A percentile compares a stretch with the other conserved stretches of the same genome.
These are phyloP conservation scores for Petrocephalus zakoni DNA, from an alignment of 2,113 vertebrate genomes.

Conservation along the genomic window DNA sequence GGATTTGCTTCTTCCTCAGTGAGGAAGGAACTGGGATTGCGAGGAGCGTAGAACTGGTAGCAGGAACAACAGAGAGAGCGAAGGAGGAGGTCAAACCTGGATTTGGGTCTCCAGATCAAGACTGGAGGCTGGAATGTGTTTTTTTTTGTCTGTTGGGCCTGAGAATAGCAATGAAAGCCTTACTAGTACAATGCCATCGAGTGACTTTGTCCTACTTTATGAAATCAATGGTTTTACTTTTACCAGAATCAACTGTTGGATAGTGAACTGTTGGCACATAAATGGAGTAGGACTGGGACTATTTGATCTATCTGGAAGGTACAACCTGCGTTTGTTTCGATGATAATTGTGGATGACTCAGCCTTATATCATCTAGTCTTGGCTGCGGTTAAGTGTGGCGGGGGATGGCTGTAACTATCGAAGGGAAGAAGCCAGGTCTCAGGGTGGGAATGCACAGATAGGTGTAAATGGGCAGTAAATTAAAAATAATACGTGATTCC, in stretches of 20 bases:
- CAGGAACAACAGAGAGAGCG: background rate
- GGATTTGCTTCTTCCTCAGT: background rate
- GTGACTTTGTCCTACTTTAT: background rate
- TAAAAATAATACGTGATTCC: slow-evolving; percentile 2
- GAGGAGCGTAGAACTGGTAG: background rate
- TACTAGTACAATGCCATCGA: background rate
- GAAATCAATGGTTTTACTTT: background rate
- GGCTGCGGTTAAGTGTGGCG: background rate
- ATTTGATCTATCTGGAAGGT: background rate
- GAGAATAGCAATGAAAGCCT: background rate
- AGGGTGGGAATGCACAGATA: background rate
- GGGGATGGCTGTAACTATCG: slow-evolving; percentile 5
- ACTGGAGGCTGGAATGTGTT: background rate
- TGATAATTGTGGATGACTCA: slow-evolving; percentile 16
- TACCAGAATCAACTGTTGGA: too few species aligned
- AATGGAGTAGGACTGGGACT: background rate
- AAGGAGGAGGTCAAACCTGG: background rate
- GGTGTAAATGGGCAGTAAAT: slow-evolving; percentile 10
- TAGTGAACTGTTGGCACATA: background rate
- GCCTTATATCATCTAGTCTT: slow-evolving; percentile 20
- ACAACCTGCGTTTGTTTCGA: slow-evolving; percentile 12
- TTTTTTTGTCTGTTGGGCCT: background rate
- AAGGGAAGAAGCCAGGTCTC: background rate
- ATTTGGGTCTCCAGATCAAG: background rate
- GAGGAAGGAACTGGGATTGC: background rate